These are phyloP conservation scores for Aphaenogaster rudis DNA, from an alignment of 1,140 invertebrate species.

Conservation along the genomic window DNA sequence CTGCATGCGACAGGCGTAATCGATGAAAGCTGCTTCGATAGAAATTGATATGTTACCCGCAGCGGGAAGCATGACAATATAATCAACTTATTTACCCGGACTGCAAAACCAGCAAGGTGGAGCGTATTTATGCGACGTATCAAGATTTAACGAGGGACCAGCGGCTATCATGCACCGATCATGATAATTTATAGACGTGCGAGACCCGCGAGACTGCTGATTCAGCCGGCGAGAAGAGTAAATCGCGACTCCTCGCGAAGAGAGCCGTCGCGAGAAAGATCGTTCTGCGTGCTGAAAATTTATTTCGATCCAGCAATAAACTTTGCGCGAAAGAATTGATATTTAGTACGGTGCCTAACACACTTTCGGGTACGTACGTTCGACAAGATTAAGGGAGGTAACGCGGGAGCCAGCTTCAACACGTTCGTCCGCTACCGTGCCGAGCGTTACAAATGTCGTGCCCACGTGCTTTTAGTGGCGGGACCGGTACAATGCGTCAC, in stretches of 20 bases:
- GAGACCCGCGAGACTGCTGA: slow-evolving; percentile 38
- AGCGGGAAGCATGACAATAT: slow-evolving; percentile 59
- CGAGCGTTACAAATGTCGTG: slow-evolving; percentile 57
- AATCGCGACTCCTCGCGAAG: background rate
- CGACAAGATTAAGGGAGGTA: slow-evolving; percentile 42
- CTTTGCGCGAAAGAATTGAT: slow-evolving; percentile 33
- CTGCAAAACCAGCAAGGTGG: slow-evolving; percentile 62
- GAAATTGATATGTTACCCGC: slow-evolving; percentile 71
- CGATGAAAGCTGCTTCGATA: slow-evolving; percentile 12
- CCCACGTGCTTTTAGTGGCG: slow-evolving; percentile 47
- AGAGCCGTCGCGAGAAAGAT: background rate
- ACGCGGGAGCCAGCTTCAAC: background rate
- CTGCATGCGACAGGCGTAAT: slow-evolving; percentile 34
- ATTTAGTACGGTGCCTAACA: slow-evolving; percentile 37
- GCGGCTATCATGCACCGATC: slow-evolving; percentile 50
- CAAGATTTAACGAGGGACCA: slow-evolving; percentile 71
- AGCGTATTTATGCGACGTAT: slow-evolving; percentile 68
- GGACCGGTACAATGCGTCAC: slow-evolving; percentile 67
- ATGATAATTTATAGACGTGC: slow-evolving; percentile 51
- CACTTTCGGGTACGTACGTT: slow-evolving; percentile 24
- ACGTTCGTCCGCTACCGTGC: slow-evolving; percentile 50
- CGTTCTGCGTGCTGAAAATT: background rate
- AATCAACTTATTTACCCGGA: slow-evolving; percentile 73
- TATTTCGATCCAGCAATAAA: slow-evolving; percentile 12
- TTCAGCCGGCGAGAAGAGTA: slow-evolving; percentile 35